Conservation (phyloP, 2,888 invertebrate species). For the Villa cingulata region DNA sequence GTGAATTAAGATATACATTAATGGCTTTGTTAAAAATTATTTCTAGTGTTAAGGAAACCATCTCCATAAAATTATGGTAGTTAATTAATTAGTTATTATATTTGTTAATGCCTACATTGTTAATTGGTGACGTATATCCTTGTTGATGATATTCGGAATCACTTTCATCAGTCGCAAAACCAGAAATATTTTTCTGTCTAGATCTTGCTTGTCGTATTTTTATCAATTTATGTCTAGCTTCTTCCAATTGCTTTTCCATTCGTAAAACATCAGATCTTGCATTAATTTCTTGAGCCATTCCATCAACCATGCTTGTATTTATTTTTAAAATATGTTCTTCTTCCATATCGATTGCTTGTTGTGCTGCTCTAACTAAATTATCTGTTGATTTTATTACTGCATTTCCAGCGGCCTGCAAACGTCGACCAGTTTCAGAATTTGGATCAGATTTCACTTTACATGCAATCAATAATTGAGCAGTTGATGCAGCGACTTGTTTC, state of each 20-base stretch:
- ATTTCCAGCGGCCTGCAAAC: slow-evolving; percentile 86
- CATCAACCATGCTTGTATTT: slow-evolving; percentile 87
- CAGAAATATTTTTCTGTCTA: slow-evolving; percentile 49
- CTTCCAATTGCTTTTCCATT: slow-evolving; percentile 87
- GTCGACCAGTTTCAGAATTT: slow-evolving; percentile 81
- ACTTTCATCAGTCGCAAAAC: slow-evolving; percentile 42
- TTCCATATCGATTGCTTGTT: slow-evolving; percentile 80
- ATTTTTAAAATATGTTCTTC: slow-evolving; percentile 85
- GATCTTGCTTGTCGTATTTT: slow-evolving; percentile 90
- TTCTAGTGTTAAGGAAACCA: too few relatives aligned
- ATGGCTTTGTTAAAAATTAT: not conserved
- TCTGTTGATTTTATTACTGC: slow-evolving; percentile 97
- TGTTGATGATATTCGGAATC: slow-evolving; percentile 40
- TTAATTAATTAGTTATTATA: too few relatives aligned
- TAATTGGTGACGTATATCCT: slow-evolving; percentile 22
- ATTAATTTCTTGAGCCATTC: slow-evolving; percentile 91
- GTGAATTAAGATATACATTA: too few relatives aligned
- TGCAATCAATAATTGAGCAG: slow-evolving; percentile 92
- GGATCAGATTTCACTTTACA: slow-evolving; percentile 99
- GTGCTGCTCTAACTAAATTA: slow-evolving; percentile 87
- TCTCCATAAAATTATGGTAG: not conserved
- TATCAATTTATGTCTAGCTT: slow-evolving; percentile 78
- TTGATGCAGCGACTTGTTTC: slow-evolving; percentile 91
- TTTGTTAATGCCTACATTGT: slow-evolving; percentile 2
- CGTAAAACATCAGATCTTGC: slow-evolving; percentile 81